Evolutionary conservation across 2,797 vertebrate species (phyloP).

Genomic region (Fistularia tabacaria): DNA sequence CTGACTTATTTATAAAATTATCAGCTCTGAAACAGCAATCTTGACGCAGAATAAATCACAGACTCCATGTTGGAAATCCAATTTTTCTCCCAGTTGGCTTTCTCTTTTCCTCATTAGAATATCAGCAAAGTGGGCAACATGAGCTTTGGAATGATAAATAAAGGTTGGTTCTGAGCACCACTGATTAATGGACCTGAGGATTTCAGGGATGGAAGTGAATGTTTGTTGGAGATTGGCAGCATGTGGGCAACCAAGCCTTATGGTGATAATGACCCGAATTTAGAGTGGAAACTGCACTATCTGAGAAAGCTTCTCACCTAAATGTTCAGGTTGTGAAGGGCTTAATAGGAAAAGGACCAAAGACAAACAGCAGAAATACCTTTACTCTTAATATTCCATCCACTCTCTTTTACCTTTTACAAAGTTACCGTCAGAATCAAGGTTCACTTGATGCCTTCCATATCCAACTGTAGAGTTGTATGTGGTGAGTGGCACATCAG

Average conservation of each 20-base stretch:
- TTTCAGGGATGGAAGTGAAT: constrained; percentile 15
- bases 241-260: constrained; percentile 16
- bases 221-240: constrained; percentile 7
- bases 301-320: constrained; percentile 30
- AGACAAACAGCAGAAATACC: constrained; percentile 12
- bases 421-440: constrained; percentile 22
- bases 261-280: constrained; percentile 35
- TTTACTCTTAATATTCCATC: constrained; percentile 29
- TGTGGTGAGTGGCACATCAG: constrained; percentile 21
- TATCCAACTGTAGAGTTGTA: constrained; percentile 25
- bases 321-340: constrained; percentile 37
- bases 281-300: constrained; percentile 21
- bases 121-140: constrained; percentile 48
- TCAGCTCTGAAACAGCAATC: constrained; percentile 26
- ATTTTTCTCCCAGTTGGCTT: constrained; percentile 40
- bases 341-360: constrained; percentile 21
- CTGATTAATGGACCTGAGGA: constrained; percentile 33
- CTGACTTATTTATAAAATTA: constrained; percentile 34
- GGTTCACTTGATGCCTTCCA: constrained; percentile 15
- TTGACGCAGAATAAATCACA: constrained; percentile 22
- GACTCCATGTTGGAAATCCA: constrained; percentile 45
- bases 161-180: constrained; percentile 22
- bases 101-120: constrained; percentile 44
- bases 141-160: constrained; percentile 23
- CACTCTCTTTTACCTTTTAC: constrained; percentile 41